A percentile compares a stretch with the other conserved stretches of the same genome.
Conservation (phyloP, 2,113 vertebrate genomes). For the Cnemophilus loriae region DNA sequence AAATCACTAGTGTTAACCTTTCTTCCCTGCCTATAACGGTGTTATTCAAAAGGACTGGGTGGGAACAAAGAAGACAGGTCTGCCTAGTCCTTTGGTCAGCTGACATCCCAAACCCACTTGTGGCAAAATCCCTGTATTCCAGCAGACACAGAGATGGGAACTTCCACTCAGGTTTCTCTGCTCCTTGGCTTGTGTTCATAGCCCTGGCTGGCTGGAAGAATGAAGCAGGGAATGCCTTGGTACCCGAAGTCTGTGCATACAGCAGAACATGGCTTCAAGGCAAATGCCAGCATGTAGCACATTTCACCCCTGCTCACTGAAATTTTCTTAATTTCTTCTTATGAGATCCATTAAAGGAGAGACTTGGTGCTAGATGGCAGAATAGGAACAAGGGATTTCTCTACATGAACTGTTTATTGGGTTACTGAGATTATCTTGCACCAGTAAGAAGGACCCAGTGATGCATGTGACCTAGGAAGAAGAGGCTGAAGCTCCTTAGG, state of each 20-base stretch:
- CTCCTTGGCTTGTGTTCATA: accelerated
- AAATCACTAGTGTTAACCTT: background rate
- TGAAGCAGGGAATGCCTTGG: background rate
- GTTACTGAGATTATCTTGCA: background rate
- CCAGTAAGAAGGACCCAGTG: accelerated
- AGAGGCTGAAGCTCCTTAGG: background rate
- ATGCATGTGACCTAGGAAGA: background rate
- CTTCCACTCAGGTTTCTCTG: background rate
- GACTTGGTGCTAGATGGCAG: background rate
- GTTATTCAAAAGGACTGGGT: background rate
- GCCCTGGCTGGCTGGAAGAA: background rate
- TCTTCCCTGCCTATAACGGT: accelerated
- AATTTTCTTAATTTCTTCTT: background rate
- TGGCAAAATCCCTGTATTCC: background rate
- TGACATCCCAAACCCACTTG: background rate
- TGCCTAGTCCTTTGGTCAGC: background rate
- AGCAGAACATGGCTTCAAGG: background rate
- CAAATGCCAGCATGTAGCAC: background rate
- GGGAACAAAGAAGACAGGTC: background rate
- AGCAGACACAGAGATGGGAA: background rate
- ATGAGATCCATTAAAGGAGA: background rate
- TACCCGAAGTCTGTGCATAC: accelerated
- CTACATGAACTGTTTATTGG: background rate
- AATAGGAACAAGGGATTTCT: background rate
- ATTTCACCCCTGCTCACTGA: background rate